Base-by-base conservation (phyloP, 2,888 invertebrate genomes). In the Steinernema hermaphroditum region DNA sequence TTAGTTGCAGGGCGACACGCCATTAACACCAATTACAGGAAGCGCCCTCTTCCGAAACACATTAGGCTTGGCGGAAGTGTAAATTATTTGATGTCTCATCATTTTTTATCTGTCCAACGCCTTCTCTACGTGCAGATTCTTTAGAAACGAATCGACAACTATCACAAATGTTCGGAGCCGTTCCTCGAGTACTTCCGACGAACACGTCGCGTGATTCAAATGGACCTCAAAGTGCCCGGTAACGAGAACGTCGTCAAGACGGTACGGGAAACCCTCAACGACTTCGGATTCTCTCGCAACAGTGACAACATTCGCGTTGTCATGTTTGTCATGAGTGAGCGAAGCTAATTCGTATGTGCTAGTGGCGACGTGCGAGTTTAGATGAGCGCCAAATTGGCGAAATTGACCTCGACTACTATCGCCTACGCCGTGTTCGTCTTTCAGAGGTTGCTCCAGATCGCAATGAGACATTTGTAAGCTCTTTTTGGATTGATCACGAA, bases 151-250 rank as follows among this genome's bases (percentile, higher is more conserved):
- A 73, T 83, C 16, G 83, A 84, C 29, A 75, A 78, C 32, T 86
- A 80, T 73, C 80, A 84, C 68, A 74, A 75, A 32, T 80, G 83
- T 69, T 77, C 84, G n/a, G 76, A 78, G 22, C 82, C 85, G 27
- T 86, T 86, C 69, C 72, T 86, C 29, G 68, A 72, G 27, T 86
- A 84, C 71, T 86, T 86, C 74, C 75, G 77, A 0, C 74, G 77
- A 41, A 76, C 81, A 2, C 72, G 80, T 46, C 71, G 86, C n/a
- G 75, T 85, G 2, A 78, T 83, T 16, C 72, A 74, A 14, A 43
- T 82, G 49, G 83, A 82, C 69, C 68, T 82, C 29, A 73, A 73
- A 37, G 75, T 76, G 37, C 80, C 80, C n/a, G 71, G 74, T 68
- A 80, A 80, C 43, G 75, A 76, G 27, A 81, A 78, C 16, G 49